Percentiles rank a stretch among this genome's conserved stretches.
Evolutionary conservation across 2,888 invertebrate genomes (phyloP).

Genomic region (Zhuqinia jingwanae): DNA sequence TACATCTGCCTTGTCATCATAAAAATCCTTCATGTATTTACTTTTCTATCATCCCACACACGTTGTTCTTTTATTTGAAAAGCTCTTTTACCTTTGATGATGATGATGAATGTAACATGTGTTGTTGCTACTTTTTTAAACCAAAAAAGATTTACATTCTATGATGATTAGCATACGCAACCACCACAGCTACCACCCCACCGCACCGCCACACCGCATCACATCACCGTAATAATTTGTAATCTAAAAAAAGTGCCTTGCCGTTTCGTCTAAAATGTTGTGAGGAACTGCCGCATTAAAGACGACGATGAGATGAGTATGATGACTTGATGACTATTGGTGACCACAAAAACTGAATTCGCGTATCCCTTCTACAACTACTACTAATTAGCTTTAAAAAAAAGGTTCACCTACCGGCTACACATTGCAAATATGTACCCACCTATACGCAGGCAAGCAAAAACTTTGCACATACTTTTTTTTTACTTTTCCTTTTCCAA

Average conservation of each 20-base stretch:
- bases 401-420: background rate
- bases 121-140: slow-evolving; percentile 30
- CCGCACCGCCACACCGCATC: background rate
- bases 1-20: slow-evolving; percentile 23
- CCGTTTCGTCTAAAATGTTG: background rate
- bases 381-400: slow-evolving; percentile 49
- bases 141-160: slow-evolving; percentile 25
- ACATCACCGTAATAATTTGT: slow-evolving; percentile 12
- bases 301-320: background rate
- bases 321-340: background rate
- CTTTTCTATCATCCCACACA: slow-evolving; percentile 39
- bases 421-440: background rate
- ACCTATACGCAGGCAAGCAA: too few relatives aligned
- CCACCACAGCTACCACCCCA: background rate
- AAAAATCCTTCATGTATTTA: slow-evolving; percentile 2
- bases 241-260: background rate
- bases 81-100: too few relatives aligned
- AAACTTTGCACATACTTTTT: too few relatives aligned
- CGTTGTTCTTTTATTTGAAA: background rate
- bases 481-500: slow-evolving; percentile 18
- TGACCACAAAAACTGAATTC: slow-evolving; percentile 49
- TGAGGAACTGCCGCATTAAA: slow-evolving; percentile 36
- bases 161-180: slow-evolving; percentile 45
- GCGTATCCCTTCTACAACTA: background rate
- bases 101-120: background rate